Base-by-base conservation (phyloP, 1,140 invertebrate species). In the Oncopodura yosiiana region DNA sequence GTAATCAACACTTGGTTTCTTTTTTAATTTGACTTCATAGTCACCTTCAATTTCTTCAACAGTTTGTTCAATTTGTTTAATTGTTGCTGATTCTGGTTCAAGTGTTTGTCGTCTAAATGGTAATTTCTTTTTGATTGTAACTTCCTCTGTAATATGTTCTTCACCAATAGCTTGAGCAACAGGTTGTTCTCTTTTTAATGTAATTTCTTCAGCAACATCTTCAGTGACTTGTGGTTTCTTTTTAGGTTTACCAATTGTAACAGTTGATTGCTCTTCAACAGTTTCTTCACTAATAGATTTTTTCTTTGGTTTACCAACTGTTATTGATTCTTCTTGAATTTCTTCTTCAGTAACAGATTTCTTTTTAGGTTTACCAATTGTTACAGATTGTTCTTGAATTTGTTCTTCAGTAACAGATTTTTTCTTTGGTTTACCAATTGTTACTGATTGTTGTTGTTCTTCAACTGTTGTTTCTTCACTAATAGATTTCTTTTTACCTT, bases 171-270 rank as follows among this genome's bases (percentile, higher is more conserved):
- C 16, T 18, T 24, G 19, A 4, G 49, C 18, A 21, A 26, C 24
- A 8, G 37, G 26, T 8, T 29, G 11, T 39, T 56, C 54, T 21
- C 39, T 44, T 32, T 39, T 51, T n/a, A 56, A 30, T 2, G 53
- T 60, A 12, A 78, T 61, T 50, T 73, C 75, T 24, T 77, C 64
- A 53, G 71, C 74, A 29, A 71, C 64, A 52, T 76, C 70, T 66
- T 78, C 57, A 19, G 39, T 34, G 6, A 44, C 19, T 3, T 16
- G 6, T 5, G 29, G 5, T 11, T 41, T 6, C n/a, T n/a, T n/a
- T 8, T 30, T 42, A 16, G 30, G 48, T n/a, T n/a, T n/a, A n/a
- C n/a, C n/a, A n/a, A n/a, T n/a, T n/a, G n/a, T n/a, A n/a, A n/a
- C n/a, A n/a, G n/a, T n/a, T n/a, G n/a, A n/a, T n/a, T n/a, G n/a